These are phyloP conservation scores for Seladonia tumulorum DNA, from an alignment of 2,888 invertebrate species.

Conservation along the genomic window DNA sequence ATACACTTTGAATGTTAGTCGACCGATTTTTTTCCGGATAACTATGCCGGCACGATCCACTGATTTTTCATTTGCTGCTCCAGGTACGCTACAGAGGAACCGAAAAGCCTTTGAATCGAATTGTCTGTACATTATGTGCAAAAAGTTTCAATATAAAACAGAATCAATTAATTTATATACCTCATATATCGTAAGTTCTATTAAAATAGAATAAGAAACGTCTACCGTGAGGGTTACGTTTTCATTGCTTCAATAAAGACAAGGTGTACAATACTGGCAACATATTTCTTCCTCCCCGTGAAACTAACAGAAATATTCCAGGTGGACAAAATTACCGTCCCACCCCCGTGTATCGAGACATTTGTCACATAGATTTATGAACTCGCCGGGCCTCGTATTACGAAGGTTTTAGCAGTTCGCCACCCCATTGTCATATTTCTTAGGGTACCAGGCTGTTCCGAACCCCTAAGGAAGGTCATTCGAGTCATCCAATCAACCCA, in stretches of 20 bases:
- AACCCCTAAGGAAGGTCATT: constrained; percentile 9
- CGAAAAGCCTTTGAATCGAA: too few relatives aligned
- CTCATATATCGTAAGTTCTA: neutral
- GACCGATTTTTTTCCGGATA: constrained; percentile 39
- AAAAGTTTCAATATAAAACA: neutral
- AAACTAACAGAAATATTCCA: neutral
- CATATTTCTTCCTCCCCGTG: neutral
- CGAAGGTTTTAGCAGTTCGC: constrained; percentile 13
- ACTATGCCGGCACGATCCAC: neutral
- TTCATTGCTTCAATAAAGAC: neutral
- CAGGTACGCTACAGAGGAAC: too few relatives aligned
- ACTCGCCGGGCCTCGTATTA: constrained; percentile 10
- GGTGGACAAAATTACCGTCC: constrained; percentile 4
- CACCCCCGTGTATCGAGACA: constrained; percentile 9
- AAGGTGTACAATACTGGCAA: neutral
- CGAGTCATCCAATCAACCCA: constrained; percentile 14
- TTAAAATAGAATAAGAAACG: neutral
- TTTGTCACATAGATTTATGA: constrained; percentile 17
- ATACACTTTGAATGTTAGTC: constrained; percentile 36
- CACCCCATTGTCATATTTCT: constrained; percentile 20
- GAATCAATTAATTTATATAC: neutral
- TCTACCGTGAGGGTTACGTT: neutral
- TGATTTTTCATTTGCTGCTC: neutral
- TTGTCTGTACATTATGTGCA: too few relatives aligned
- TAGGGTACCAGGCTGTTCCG: constrained; percentile 4